phyloP scores from a whole-genome alignment of 2,113 vertebrate species.

The Xenopus borealis region DNA sequence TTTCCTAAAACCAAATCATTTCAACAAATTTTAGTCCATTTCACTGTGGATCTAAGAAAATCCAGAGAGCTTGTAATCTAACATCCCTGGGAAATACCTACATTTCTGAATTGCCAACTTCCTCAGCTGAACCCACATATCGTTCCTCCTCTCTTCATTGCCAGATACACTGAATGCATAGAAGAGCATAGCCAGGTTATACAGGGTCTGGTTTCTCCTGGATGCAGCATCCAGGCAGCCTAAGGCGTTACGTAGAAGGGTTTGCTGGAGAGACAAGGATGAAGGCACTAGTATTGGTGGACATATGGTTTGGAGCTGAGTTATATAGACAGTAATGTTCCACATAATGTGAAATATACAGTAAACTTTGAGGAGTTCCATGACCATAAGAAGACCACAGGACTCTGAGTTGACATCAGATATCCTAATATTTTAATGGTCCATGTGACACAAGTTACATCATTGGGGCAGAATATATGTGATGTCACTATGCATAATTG shows the following conservation, averaged over 20 bases:
- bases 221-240: not conserved
- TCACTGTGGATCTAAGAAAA: too few species aligned
- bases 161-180: not conserved
- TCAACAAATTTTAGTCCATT: too few species aligned
- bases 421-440: too few species aligned
- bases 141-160: not conserved
- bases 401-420: too few species aligned
- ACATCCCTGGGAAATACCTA: not conserved
- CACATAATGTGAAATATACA: not conserved
- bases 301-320: not conserved
- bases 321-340: not conserved
- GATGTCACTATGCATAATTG: not conserved
- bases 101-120: not conserved
- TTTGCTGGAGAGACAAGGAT: not conserved
- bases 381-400: too few species aligned
- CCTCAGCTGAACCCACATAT: not conserved
- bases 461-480: too few species aligned
- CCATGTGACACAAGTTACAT: too few species aligned
- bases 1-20: too few species aligned
- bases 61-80: too few species aligned
- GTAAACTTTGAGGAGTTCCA: not conserved
- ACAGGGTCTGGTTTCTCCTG: not conserved
- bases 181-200: not conserved
- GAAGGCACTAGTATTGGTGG: not conserved
- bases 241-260: conserved; percentile 2